phyloP scores from a whole-genome alignment of 1,140 invertebrate genomes.

The Drosophila pectinifera region DNA sequence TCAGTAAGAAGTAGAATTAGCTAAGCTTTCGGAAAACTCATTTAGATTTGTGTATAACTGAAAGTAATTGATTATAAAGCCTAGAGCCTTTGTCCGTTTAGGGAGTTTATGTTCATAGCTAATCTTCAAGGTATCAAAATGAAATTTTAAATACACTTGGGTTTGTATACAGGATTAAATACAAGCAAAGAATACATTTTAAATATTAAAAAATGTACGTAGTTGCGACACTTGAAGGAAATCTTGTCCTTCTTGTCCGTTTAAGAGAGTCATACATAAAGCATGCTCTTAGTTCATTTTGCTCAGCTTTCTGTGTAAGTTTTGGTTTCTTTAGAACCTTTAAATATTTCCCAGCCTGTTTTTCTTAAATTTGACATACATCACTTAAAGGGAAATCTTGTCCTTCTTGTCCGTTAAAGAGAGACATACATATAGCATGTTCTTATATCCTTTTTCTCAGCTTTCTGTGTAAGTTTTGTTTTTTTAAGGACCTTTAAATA shows the following conservation, averaged over 20 bases:
- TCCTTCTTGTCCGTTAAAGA: too few species aligned
- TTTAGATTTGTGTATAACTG: constrained; percentile 6
- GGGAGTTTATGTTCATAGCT: neutral
- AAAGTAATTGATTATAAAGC: constrained; percentile 13
- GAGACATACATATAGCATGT: too few species aligned
- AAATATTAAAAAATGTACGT: neutral
- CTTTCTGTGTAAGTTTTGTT: too few species aligned
- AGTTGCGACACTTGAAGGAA: neutral
- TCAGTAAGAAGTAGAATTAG: neutral
- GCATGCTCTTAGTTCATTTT: too few species aligned
- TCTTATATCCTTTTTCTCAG: too few species aligned
- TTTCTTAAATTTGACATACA: constrained; percentile 31
- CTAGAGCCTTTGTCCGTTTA: neutral
- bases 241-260: neutral
- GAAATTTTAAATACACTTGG: neutral
- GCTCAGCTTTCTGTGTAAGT: neutral
- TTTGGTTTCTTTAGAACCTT: neutral
- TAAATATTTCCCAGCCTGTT: neutral
- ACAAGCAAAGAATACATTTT: too few species aligned
- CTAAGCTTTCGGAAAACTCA: constrained; percentile 3
- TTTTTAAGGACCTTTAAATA: too few species aligned
- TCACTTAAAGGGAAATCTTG: too few species aligned
- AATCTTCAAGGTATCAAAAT: neutral
- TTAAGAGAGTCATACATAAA: too few species aligned
- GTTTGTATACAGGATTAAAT: too few species aligned